A percentile compares a stretch with the other conserved stretches of the same genome.
These are phyloP conservation scores for Adelges cooleyi DNA, from an alignment of 1,140 invertebrate species.

Conservation along the genomic window DNA sequence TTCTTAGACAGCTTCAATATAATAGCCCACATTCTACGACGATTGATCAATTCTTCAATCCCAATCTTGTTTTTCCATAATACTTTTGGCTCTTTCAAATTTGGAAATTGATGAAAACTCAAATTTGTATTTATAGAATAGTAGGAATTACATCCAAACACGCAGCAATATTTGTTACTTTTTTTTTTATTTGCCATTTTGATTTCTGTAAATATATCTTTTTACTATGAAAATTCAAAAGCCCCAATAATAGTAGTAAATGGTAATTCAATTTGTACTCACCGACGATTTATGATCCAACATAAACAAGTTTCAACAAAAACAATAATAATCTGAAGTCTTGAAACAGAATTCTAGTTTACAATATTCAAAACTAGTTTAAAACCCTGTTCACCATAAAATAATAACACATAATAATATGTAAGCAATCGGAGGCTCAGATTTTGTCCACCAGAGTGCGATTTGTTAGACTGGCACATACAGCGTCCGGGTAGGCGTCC, in stretches of 20 bases:
- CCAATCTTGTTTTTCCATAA: background rate
- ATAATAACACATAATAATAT: background rate
- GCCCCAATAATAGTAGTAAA: background rate
- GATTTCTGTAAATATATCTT: background rate
- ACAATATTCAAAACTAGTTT: background rate
- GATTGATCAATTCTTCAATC: background rate
- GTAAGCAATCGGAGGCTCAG: background rate
- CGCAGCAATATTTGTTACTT: background rate
- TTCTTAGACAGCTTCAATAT: background rate
- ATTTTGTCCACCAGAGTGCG: background rate
- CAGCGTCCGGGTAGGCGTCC: too few species aligned
- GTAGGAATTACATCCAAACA: background rate
- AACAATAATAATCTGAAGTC: background rate
- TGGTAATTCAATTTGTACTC: background rate
- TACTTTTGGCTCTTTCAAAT: background rate
- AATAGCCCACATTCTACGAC: background rate
- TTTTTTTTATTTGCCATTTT: background rate
- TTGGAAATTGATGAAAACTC: background rate
- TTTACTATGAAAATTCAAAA: background rate
- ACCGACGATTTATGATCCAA: too few species aligned
- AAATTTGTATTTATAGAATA: background rate
- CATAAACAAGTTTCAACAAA: too few species aligned
- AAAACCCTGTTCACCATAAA: background rate
- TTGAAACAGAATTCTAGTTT: background rate
- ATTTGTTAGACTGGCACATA: background rate